Base-by-base conservation (phyloP, 2,113 vertebrate species). In the Neomonachus schauinslandi region DNA sequence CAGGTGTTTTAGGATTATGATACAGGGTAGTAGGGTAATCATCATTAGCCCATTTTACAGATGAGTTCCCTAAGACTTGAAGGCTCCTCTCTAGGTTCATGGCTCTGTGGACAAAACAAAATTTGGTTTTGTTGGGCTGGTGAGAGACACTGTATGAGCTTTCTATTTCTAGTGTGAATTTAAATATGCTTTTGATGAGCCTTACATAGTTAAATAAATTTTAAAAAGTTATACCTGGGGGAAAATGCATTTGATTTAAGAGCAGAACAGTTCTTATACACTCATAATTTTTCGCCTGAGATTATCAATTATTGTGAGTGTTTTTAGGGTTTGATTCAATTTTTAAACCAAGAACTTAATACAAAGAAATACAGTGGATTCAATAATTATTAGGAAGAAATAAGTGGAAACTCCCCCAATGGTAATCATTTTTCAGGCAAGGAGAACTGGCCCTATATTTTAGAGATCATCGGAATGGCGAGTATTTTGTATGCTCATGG, bases 41-140 rank as follows among this genome's bases (percentile, higher is more conserved):
- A 2, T 82, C 39, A 15, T 19, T 14, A 55, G 1, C 7, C 74
- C 36, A 21, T 88, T 69, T 88, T 69, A 26, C 2, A 88, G 84
- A 46, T 7, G 19, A 67, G 4, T 4, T 9, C 26, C 15, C 33
- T 15, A 7, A 42, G 24, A 59, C 63, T 5, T 3, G 7, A 71
- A 33, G 42, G 18, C 4, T 28, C 9, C 49, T 80, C 61, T 46
- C 36, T 1, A 9, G 1, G 26, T 57, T 10, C 28, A 6, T 28
- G 2, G 28, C 19, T 19, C n/a, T 59, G 4, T 5, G 16, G 49
- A 79, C 11, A 4, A 77, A 19, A 77, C 18, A 57, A 42, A 53
- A 24, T 8, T 1, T 36, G 5, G 22, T 31, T 7, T 71, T n/a
- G 6, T 33, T 65, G 63, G 3, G 2, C 4, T 6, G 12, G 33